Conservation (phyloP, 2,797 vertebrate genomes). For the Siniperca scherzeri region DNA sequence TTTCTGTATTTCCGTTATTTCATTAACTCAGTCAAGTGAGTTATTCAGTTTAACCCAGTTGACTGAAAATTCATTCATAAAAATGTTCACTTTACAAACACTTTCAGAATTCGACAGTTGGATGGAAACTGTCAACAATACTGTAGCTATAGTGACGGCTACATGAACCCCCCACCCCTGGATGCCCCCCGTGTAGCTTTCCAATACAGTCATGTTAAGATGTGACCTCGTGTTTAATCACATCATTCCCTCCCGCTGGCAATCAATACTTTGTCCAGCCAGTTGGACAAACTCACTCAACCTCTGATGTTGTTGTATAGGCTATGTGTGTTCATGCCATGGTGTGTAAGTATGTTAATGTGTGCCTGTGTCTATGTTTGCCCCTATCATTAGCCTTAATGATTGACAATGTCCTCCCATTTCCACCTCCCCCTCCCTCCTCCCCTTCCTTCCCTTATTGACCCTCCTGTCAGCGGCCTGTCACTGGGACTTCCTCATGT, state of each 20-base stretch:
- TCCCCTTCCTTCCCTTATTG: constrained; percentile 76
- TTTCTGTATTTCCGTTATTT: not conserved
- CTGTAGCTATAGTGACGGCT: not conserved
- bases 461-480: constrained; percentile 77
- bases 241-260: constrained; percentile 40
- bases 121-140: not conserved
- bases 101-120: constrained; percentile 3
- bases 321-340: constrained; percentile 21
- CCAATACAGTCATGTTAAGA: constrained; percentile 43
- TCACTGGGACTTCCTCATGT: constrained; percentile 74
- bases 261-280: constrained; percentile 68
- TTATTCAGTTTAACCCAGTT: not conserved
- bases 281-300: constrained; percentile 30
- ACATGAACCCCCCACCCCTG: too few species aligned
- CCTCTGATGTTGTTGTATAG: constrained; percentile 20
- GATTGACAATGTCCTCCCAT: constrained; percentile 78
- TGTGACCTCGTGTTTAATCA: constrained; percentile 67
- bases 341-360: constrained; percentile 43
- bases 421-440: constrained; percentile 38
- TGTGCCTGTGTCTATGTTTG: constrained; percentile 35
- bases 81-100: not conserved
- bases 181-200: constrained; percentile 8
- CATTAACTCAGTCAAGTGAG: not conserved
- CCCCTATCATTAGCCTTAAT: constrained; percentile 70
- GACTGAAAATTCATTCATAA: not conserved